Evolutionary conservation across 2,888 invertebrate genomes (phyloP), one percentile per base, ranked within the genome.

Genomic region (Meandrusa payeni): DNA sequence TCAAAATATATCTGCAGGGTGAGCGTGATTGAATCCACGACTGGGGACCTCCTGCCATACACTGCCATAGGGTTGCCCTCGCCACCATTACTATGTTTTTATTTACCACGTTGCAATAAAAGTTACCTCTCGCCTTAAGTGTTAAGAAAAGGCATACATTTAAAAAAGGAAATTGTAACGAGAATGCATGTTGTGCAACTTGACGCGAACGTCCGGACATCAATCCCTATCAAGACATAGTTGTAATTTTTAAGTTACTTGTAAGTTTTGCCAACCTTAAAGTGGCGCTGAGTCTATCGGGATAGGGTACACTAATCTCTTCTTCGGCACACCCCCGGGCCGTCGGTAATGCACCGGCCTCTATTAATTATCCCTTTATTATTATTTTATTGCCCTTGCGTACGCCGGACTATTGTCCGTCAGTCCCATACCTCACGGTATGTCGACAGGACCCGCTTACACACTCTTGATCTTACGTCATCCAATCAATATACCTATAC

Each of bases 341-440:
- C 22, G 26, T 26, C 65, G 57, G 73, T 86, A 86, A 86, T 83
- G 85, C 76, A 81, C 76, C 70, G 71, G 70, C 76, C 82, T 85
- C 81, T 73, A 81, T 83, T 87, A 85, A 86, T 86, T 86, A 81
- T 80, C 72, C 79, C 64, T 85, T 81, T 83, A 83, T 83, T 86
- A 83, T 85, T 79, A 79, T 77, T 83, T 85, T 78, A 86, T 85
- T 72, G 79, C 63, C 62, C 54, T 55, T 49, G 50, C 49, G 47
- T 51, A 54, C 46, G 48, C 46, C 32, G 48, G 32, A 48, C 54
- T 50, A 56, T 65, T 66, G 64, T 65, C 54, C 55, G 45, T 40
- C 33, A 41, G 42, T 41, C 41, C 10, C 45, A 42, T 41, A 22
- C n/a, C 33, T 39, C 32, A 38, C 20, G 5, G 2, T n/a, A 10